A percentile compares a stretch with the other conserved stretches of the same genome.
These are phyloP conservation scores for Heliconius congener DNA, from an alignment of 1,140 invertebrate species.

Conservation along the genomic window DNA sequence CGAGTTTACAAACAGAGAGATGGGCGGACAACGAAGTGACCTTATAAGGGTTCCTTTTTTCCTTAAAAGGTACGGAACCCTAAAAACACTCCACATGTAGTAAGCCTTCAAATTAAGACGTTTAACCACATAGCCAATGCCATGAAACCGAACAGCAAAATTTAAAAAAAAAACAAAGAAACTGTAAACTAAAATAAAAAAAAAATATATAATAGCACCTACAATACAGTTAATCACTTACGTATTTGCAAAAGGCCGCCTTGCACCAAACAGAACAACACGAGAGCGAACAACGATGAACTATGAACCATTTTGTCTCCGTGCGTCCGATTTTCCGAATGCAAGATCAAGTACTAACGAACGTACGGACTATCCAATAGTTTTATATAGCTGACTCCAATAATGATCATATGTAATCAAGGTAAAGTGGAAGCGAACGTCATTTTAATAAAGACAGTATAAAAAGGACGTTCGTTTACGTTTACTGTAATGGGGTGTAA, in stretches of 20 bases:
- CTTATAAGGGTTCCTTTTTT: too few relatives aligned
- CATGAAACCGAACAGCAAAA: not conserved
- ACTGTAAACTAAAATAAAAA: not conserved
- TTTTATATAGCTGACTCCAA: constrained; percentile 45
- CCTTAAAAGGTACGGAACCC: too few relatives aligned
- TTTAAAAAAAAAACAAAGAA: not conserved
- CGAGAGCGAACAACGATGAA: constrained; percentile 18
- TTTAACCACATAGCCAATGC: too few relatives aligned
- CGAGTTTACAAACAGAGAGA: too few relatives aligned
- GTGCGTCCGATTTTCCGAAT: constrained; percentile 23
- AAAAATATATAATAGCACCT: not conserved
- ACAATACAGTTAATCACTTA: constrained; percentile 17
- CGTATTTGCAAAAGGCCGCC: constrained; percentile 28
- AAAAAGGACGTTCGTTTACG: constrained; percentile 25
- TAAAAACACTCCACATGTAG: too few relatives aligned
- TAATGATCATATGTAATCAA: constrained; percentile 43
- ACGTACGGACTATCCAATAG: constrained; percentile 32
- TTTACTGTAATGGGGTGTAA: not conserved
- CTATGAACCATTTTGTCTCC: constrained; percentile 31
- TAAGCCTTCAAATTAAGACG: too few relatives aligned
- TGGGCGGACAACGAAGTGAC: too few relatives aligned
- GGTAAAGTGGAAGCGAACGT: constrained; percentile 38
- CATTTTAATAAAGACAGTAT: constrained; percentile 28
- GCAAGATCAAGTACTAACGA: constrained; percentile 34
- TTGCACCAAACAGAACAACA: constrained; percentile 22